Evolutionary conservation across 2,797 vertebrate species (phyloP).

Genomic region (Sparidentex hasta): DNA sequence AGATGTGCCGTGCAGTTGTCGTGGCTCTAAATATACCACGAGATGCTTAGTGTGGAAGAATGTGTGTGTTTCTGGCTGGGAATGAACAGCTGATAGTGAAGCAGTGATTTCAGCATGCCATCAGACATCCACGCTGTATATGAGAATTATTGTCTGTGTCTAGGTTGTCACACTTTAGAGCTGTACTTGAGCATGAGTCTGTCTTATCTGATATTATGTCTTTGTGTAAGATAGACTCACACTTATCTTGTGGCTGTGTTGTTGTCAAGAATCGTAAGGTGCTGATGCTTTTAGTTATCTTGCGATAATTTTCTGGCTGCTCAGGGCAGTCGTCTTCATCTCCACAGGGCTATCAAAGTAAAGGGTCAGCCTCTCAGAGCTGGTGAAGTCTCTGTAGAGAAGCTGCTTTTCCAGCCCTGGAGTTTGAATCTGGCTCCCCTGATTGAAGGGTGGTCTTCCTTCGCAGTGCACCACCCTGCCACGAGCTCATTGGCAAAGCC

Average conservation of each 20-base stretch:
- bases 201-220: background rate
- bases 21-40: constrained; percentile 77
- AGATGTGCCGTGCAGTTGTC: constrained; percentile 87
- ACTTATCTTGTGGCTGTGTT: background rate
- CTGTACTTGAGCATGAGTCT: constrained; percentile 6
- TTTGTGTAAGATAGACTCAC: background rate
- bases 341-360: background rate
- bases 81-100: constrained; percentile 74
- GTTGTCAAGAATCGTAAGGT: constrained; percentile 19
- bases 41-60: constrained; percentile 63
- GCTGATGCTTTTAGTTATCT: constrained; percentile 19
- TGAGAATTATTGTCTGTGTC: background rate
- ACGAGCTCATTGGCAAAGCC: constrained; percentile 25
- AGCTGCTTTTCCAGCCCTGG: background rate
- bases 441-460: constrained; percentile 11
- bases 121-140: constrained; percentile 3
- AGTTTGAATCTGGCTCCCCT: constrained; percentile 20
- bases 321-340: constrained; percentile 8
- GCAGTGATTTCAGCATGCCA: constrained; percentile 38
- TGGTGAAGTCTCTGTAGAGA: constrained; percentile 3
- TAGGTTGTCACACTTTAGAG: constrained; percentile 22
- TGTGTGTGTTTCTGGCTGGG: constrained; percentile 57
- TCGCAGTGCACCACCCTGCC: constrained; percentile 7
- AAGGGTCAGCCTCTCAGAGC: constrained; percentile 9
- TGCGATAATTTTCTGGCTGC: background rate